phyloP scores from a whole-genome alignment of 2,113 vertebrate genomes.

The Chiloscyllium plagiosum region DNA sequence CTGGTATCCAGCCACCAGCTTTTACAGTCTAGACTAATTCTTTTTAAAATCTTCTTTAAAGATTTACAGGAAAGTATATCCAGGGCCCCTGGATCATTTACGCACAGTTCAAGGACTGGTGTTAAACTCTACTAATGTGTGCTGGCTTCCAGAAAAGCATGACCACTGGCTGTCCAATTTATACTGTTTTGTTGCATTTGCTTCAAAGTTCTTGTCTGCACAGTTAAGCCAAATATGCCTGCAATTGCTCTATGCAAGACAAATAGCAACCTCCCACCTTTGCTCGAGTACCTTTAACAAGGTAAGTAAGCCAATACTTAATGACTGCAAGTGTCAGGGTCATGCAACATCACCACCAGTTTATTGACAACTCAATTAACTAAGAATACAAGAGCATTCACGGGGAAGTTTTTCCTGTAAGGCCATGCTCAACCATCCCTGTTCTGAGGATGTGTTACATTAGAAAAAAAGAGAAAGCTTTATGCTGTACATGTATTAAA shows the following conservation, averaged over 20 bases:
- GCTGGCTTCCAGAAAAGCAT: not conserved
- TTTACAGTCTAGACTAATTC: not conserved
- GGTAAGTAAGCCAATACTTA: not conserved
- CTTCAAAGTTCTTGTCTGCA: not conserved
- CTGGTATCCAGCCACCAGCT: not conserved
- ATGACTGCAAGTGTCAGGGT: not conserved
- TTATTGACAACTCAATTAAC: not conserved
- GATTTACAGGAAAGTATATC: not conserved
- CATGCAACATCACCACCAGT: not conserved
- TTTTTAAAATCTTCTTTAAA: not conserved
- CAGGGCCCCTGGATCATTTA: not conserved
- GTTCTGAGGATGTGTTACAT: conserved; percentile 33
- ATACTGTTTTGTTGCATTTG: too few relatives aligned
- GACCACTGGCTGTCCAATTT: too few relatives aligned
- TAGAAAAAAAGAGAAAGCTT: conserved; percentile 25
- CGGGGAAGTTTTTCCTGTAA: conserved; percentile 35
- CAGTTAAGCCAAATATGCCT: not conserved
- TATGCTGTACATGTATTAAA: conserved; percentile 1
- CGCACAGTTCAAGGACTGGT: not conserved
- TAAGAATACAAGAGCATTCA: conserved; percentile 36
- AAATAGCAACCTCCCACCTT: not conserved
- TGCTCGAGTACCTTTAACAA: conserved; percentile 23
- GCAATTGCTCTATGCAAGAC: not conserved
- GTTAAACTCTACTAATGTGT: not conserved
- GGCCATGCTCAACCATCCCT: conserved; percentile 39